Conservation (phyloP, 2,113 vertebrate genomes). For the Bagarius yarrelli region DNA sequence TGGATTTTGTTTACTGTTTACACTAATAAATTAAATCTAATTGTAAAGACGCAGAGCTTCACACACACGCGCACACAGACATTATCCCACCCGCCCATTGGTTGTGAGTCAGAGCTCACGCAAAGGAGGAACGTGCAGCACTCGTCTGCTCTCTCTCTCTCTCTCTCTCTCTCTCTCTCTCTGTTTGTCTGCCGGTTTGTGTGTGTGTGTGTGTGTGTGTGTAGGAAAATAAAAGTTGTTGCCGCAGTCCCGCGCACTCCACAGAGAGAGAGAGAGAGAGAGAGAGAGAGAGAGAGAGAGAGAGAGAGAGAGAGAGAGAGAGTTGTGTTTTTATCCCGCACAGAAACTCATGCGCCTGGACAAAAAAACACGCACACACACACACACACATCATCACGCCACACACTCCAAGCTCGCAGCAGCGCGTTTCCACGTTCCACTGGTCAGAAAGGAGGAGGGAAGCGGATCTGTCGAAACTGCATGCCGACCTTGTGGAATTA, state of each 20-base stretch:
- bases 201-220: conserved; percentile 18
- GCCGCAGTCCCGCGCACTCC: conserved; percentile 23
- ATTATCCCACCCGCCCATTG: conserved; percentile 51
- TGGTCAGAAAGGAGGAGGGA: neutral
- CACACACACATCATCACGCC: neutral
- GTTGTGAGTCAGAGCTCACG: conserved; percentile 67
- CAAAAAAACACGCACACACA: neutral
- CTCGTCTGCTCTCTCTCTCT: conserved; percentile 61
- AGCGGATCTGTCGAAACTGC: neutral
- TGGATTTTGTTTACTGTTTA: neutral
- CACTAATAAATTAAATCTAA: neutral
- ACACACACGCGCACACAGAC: conserved; percentile 49
- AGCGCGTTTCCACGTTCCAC: neutral
- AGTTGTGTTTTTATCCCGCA: conserved; percentile 6
- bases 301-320: conserved; percentile 28
- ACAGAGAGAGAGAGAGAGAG: conserved; percentile 7
- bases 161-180: conserved; percentile 38
- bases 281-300: conserved; percentile 28
- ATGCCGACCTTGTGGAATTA: conserved; percentile 25
- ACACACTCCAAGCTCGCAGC: neutral
- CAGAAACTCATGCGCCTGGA: conserved; percentile 16
- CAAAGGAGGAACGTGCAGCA: conserved; percentile 65
- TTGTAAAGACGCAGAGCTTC: neutral
- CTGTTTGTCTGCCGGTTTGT: conserved; percentile 47
- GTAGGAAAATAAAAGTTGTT: conserved; percentile 34